phyloP scores from a whole-genome alignment of 2,113 vertebrate species.

The Phylloscopus trochiloides region DNA sequence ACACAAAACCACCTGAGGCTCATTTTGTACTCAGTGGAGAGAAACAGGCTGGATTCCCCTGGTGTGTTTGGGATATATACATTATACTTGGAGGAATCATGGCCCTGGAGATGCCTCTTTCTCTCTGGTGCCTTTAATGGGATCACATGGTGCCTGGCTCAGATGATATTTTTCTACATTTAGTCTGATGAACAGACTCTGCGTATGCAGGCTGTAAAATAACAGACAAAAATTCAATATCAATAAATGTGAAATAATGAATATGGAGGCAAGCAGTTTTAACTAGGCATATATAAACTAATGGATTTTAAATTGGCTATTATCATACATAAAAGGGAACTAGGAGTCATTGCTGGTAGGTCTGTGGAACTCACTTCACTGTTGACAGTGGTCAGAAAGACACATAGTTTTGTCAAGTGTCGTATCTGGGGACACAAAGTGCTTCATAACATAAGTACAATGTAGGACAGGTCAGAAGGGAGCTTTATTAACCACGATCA shows the following conservation, averaged over 20 bases:
- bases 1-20: neutral
- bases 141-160: neutral
- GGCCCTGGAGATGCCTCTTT: neutral
- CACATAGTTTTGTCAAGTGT: neutral
- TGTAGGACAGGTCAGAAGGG: neutral
- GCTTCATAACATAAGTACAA: neutral
- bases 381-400: neutral
- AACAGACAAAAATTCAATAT: neutral
- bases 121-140: neutral
- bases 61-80: neutral
- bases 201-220: neutral
- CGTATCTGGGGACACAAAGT: neutral
- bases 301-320: constrained; percentile 16
- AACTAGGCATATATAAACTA: neutral
- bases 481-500: neutral
- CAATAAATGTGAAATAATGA: constrained; percentile 13
- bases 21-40: neutral
- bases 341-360: neutral
- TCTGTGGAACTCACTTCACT: neutral
- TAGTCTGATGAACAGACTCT: neutral
- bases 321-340: neutral
- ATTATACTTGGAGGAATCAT: neutral
- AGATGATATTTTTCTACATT: neutral
- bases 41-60: neutral
- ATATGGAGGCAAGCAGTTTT: neutral